Evolutionary conservation across 1,140 invertebrate species (phyloP), one percentile per base, ranked within the genome.

Genomic region (Zaprionus vittiger): DNA sequence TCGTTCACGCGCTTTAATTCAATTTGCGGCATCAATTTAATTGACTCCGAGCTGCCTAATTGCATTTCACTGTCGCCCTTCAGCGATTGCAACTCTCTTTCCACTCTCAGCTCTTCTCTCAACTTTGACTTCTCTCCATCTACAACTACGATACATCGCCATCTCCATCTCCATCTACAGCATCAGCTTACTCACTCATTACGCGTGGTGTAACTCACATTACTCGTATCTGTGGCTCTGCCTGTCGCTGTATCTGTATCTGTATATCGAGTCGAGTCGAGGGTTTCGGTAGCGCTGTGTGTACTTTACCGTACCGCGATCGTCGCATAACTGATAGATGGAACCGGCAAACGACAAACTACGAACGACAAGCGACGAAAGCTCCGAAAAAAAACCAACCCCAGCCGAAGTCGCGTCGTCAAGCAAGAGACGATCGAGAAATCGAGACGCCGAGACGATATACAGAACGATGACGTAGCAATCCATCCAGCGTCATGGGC

Each of bases 301-400:
- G 87, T 80, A 80, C 71, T 91, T 78, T 56, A 74, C 77, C 64
- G 75, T 83, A 79, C 67, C 81, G 75, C 89, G 89, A 83, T 91
- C 89, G 85, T 79, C 91, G 76, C 84, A 77, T 75, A 85, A 91
- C 89, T 91, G 89, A 89, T 73, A 72, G 60, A 65, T 73, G 73
- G 60, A 65, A 61, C 61, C 84, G 84, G 84, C 77, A 82, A 80
- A 66, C 77, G 66, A 37, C 64, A 64, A 73, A 28, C 60, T 34
- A 1, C 69, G 72, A 28, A 57, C 28, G 64, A 54, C 60, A 57
- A 17, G 11, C 68, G 44, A 31, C 70, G 54, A 65, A 63, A 66
- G 63, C 74, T 73, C 49, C 62, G 31, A 34, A 34, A 34, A 28
- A 72, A 65, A 61, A 73, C 54, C 72, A 68, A 73, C 65, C 72